These are phyloP conservation scores for Eudemis profundana DNA, from an alignment of 2,888 invertebrate genomes.

Conservation along the genomic window DNA sequence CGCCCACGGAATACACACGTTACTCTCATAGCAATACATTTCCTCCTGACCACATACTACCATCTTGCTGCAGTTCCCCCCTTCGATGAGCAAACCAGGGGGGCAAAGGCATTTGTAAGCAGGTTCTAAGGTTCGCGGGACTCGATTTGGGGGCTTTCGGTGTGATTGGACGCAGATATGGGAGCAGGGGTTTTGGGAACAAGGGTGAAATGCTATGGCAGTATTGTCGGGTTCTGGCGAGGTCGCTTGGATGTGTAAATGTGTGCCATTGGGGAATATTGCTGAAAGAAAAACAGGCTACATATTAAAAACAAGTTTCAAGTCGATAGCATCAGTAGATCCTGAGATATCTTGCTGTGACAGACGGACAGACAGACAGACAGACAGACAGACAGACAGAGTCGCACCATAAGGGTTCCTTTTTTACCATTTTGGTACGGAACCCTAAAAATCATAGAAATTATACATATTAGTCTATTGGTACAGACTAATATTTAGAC, in stretches of 20 bases:
- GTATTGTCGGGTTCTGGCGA: conserved; percentile 51
- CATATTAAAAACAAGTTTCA: too few relatives aligned
- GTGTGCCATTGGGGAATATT: conserved; percentile 78
- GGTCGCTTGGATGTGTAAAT: conserved; percentile 66
- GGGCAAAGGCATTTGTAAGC: conserved; percentile 87
- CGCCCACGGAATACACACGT: conserved; percentile 69
- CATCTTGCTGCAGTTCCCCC: conserved; percentile 84
- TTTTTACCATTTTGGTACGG: too few relatives aligned
- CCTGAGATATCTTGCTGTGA: too few relatives aligned
- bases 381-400: too few relatives aligned
- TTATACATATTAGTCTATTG: too few relatives aligned
- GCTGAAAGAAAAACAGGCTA: conserved; percentile 62
- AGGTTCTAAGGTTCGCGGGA: conserved; percentile 30
- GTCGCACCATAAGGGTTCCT: too few relatives aligned
- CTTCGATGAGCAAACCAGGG: conserved; percentile 83
- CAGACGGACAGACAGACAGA: too few relatives aligned
- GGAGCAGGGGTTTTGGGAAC: conserved; percentile 89
- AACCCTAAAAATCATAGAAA: too few relatives aligned
- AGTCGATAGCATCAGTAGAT: too few relatives aligned
- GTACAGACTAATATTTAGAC: too few relatives aligned
- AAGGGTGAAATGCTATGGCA: conserved; percentile 79
- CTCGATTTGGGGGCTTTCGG: conserved; percentile 47
- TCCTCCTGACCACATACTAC: conserved; percentile 79
- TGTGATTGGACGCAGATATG: conserved; percentile 88
- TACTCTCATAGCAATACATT: conserved; percentile 75